Evolutionary conservation across 2,888 invertebrate genomes (phyloP), one percentile per base, ranked within the genome.

Genomic region (Mesoligia furuncula): DNA sequence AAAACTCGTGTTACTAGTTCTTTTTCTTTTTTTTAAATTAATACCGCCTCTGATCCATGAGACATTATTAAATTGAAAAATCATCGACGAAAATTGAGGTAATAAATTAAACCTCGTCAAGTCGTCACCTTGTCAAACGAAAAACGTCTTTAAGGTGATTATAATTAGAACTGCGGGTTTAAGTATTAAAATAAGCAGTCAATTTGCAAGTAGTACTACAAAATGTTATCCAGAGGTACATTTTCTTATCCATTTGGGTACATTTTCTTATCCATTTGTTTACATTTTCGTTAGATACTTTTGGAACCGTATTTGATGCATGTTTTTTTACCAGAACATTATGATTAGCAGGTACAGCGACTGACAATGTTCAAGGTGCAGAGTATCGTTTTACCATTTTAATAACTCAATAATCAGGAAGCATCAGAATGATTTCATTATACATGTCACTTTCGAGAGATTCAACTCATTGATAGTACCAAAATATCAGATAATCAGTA

Each of bases 401-500:
- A 36, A 51, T 62, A 42, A 42, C 15, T 31, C 42, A 74, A 54
- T 31, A 1, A 51, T 73, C 39, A 81, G 7, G 1, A 39, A 59
- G 7, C 39, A 39, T 54, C 15, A 11, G 17, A 48, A 48, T 27
- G 17, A 62, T 48, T 78, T 67, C 6, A 65, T 67, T 68, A 17
- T 39, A 42, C 27, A 68, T 51, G 24, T 36, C 8, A 36, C 54
- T 62, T 31, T n/a, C 17, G 39, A 62, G 64, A 73, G 45, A 81
- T 80, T 13, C 7, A 61, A 68, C 39, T 65, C 71, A 62, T 69
- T 73, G 69, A 81, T 85, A 68, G 59, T 42, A 61, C 51, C 27
- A 36, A 79, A 80, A 84, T 72, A 84, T 39, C 48, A 73, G 74
- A 66, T 85, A 65, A 80, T 65, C 54, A 69, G 24, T 57, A 74